Percentiles rank a stretch among this genome's conserved stretches.
Evolutionary conservation across 1,140 invertebrate genomes (phyloP).

Genomic region (Sycobia sp.): DNA sequence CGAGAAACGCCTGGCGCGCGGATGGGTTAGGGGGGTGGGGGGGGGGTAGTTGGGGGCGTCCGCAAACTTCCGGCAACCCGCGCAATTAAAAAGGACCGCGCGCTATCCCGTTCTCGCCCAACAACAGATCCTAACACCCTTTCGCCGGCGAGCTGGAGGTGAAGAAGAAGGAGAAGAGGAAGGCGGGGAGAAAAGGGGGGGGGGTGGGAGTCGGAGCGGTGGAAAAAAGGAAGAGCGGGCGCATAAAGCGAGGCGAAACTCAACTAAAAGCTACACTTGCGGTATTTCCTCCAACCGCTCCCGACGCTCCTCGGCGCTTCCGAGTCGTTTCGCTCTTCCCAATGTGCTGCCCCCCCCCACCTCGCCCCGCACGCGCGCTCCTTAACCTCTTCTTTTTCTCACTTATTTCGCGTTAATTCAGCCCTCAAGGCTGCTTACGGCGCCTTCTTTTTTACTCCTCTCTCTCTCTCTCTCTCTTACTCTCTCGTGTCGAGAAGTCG

Average conservation of each 20-base stretch:
- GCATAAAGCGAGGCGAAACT: slow-evolving; percentile 1
- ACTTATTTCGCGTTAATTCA: slow-evolving; percentile 56
- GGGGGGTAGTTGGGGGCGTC: no score
- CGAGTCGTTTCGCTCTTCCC: slow-evolving; percentile 12
- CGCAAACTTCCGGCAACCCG: not conserved
- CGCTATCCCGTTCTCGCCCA: no score
- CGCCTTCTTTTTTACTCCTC: not conserved
- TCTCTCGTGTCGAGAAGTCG: slow-evolving; percentile 29
- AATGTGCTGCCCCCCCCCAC: no score
- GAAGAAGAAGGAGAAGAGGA: not conserved
- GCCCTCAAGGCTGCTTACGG: slow-evolving; percentile 50
- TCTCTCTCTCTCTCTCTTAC: no score
- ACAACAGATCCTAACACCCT: slow-evolving; percentile 2
- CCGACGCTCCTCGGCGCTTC: not conserved
- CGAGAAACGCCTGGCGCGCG: no score
- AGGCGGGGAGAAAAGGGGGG: not conserved
- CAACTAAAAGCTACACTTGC: slow-evolving; percentile 25
- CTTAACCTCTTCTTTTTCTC: slow-evolving; percentile 34
- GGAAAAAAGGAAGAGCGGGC: no score
- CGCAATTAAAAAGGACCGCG: not conserved
- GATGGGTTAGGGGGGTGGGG: no score
- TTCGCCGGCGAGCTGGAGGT: no score
- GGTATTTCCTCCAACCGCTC: slow-evolving; percentile 8
- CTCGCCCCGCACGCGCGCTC: not conserved
- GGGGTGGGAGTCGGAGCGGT: no score